These are phyloP conservation scores for Drosophila azteca DNA, from an alignment of 1,140 invertebrate genomes.

Conservation along the genomic window DNA sequence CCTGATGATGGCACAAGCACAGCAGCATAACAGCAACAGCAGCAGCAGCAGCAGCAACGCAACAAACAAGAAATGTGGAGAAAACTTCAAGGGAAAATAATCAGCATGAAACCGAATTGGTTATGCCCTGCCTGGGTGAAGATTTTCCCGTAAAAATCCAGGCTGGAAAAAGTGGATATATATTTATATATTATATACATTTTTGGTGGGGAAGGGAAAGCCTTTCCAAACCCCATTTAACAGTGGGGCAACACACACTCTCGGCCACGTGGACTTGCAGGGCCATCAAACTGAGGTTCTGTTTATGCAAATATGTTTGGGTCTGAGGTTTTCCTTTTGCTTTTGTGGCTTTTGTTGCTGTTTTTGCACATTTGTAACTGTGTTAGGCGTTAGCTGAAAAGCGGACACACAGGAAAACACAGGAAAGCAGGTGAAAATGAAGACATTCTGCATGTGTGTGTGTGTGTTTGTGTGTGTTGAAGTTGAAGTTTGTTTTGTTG, in stretches of 20 bases:
- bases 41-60: conserved; percentile 40
- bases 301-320: conserved; percentile 73
- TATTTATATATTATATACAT: no score
- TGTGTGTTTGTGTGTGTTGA: conserved; percentile 29
- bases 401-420: conserved; percentile 18
- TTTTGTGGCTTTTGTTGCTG: conserved; percentile 47
- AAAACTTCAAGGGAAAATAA: background rate
- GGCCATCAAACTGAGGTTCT: conserved; percentile 49
- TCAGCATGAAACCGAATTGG: background rate
- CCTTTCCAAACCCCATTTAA: background rate
- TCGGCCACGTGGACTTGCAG: conserved; percentile 3
- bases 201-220: no score
- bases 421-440: conserved; percentile 53
- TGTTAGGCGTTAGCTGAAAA: conserved; percentile 48
- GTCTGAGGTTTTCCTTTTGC: conserved; percentile 45
- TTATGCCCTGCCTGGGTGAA: conserved; percentile 8
- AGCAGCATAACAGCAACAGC: conserved; percentile 38
- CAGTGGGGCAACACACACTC: conserved; percentile 12
- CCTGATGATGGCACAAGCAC: conserved; percentile 64
- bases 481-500: conserved; percentile 56
- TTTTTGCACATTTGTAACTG: conserved; percentile 51
- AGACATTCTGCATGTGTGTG: conserved; percentile 59
- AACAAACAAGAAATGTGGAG: conserved; percentile 31
- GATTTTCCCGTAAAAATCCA: no score
- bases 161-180: background rate